Base-by-base conservation (phyloP, 2,797 vertebrate genomes). In the Sebastes steindachneri region DNA sequence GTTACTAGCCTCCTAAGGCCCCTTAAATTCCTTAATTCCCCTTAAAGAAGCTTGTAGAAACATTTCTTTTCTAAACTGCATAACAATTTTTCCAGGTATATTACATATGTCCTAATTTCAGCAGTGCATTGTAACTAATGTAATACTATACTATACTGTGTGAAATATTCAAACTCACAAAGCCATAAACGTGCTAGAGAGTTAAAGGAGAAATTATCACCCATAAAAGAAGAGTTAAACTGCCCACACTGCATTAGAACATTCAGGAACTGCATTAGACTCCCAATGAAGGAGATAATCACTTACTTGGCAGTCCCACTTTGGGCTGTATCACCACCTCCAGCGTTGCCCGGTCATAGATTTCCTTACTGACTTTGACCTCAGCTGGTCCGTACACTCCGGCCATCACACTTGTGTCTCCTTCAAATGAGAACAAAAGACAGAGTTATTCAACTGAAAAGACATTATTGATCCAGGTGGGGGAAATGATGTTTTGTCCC, bases 361-460 rank as follows among this genome's bases (percentile, higher is more conserved):
- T 97, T 87, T 98, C 97, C 79, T 97, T 97, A 88, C 96, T 98
- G 86, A 97, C 93, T 88, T 97, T 98, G 35, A 98, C 97, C 83
- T 98, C 97, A 0, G 97, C 97, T 0, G 97, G 97, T 57, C 97
- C 97, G 0, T 98, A 98, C 9, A 97, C 96, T n/a, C 94, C 97
- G 0, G 95, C 97, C 83, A 97, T 84, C 59, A 98, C 94, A 1
- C 96, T 97, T 0, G 96, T 97, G 77, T 98, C 96, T n/a, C 97
- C 97, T 98, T 81, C 5, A 76, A 1, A 84, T 17, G 6, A 55
- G 1, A 67, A 76, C 5, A 82, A 5, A n/a, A 64, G 7, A 64
- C 3, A 3, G 1, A 1, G 11, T 71, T 21, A 45, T 23, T 72
- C 4, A 21, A 21, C 31, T 63, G 23, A 25, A 5, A 15, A 37